These are phyloP conservation scores for Eurypyga helias DNA, from an alignment of 2,113 vertebrate species.

Conservation along the genomic window DNA sequence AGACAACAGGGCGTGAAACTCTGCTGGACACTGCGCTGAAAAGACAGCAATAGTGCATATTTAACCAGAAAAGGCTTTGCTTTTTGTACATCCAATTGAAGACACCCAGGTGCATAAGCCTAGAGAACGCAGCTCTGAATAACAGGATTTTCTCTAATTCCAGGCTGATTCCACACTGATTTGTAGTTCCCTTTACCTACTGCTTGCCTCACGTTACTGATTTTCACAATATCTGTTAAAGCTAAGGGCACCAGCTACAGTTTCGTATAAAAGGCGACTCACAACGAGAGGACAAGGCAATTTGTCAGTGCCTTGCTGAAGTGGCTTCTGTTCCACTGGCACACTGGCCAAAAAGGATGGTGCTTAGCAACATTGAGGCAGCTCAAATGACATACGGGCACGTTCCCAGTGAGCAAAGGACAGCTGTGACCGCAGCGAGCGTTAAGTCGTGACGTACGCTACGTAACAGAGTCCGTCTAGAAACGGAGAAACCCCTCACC, in stretches of 20 bases:
- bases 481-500: background rate
- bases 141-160: background rate
- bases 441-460: fast-evolving
- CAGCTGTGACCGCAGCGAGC: background rate
- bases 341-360: background rate
- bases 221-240: background rate
- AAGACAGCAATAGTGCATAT: background rate
- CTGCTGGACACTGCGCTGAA: background rate
- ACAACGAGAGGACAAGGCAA: background rate
- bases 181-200: background rate
- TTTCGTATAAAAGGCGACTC: background rate
- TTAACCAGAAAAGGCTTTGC: background rate
- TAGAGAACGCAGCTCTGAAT: background rate
- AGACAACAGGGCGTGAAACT: background rate
- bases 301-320: background rate
- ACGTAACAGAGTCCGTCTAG: background rate
- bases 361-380: background rate
- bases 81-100: background rate
- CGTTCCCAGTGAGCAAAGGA: background rate
- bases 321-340: background rate
- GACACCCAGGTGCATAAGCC: background rate
- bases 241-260: background rate
- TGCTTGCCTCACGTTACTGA: background rate
- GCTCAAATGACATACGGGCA: background rate
- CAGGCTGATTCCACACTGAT: background rate